phyloP scores from a whole-genome alignment of 2,888 invertebrate genomes.

The Meliscaeva auricollis region DNA sequence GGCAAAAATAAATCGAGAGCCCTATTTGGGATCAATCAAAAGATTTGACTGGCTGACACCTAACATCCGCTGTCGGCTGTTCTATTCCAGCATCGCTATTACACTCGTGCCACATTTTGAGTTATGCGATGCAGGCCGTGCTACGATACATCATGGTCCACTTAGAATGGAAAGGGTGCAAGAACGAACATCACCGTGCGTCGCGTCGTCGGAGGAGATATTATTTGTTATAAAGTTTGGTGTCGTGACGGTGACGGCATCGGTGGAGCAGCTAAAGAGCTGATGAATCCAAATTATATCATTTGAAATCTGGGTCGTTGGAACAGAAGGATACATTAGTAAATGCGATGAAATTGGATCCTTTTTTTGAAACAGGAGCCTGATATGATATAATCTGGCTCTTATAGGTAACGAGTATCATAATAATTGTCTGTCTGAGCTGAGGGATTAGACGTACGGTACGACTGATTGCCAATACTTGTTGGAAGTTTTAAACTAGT shows the following conservation, averaged over 20 bases:
- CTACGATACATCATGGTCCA: slow-evolving; percentile 60
- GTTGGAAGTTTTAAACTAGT: slow-evolving; percentile 26
- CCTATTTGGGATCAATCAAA: slow-evolving; percentile 69
- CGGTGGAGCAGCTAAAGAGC: slow-evolving; percentile 1
- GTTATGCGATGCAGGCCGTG: slow-evolving; percentile 40
- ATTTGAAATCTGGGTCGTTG: slow-evolving; percentile 64
- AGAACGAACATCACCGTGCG: slow-evolving; percentile 45
- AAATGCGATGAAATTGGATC: slow-evolving; percentile 56
- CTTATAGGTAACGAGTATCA: slow-evolving; percentile 34
- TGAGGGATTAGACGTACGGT: slow-evolving; percentile 63
- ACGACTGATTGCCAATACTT: neutral
- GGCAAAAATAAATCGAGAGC: neutral
- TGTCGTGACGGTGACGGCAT: neutral
- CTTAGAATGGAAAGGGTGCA: slow-evolving; percentile 57
- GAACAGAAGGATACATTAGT: slow-evolving; percentile 24
- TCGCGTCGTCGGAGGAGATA: neutral
- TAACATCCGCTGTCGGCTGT: slow-evolving; percentile 69
- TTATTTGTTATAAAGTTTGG: neutral
- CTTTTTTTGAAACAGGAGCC: slow-evolving; percentile 65
- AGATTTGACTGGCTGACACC: slow-evolving; percentile 66
- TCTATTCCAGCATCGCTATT: slow-evolving; percentile 14
- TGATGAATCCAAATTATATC: slow-evolving; percentile 43
- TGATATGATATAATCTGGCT: slow-evolving; percentile 54
- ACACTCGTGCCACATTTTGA: slow-evolving; percentile 58
- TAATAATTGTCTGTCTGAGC: slow-evolving; percentile 62